Percentiles rank a stretch among this genome's conserved stretches.
These are phyloP conservation scores for Sebastes trivittatus DNA, from an alignment of 2,797 vertebrate species.

Conservation along the genomic window DNA sequence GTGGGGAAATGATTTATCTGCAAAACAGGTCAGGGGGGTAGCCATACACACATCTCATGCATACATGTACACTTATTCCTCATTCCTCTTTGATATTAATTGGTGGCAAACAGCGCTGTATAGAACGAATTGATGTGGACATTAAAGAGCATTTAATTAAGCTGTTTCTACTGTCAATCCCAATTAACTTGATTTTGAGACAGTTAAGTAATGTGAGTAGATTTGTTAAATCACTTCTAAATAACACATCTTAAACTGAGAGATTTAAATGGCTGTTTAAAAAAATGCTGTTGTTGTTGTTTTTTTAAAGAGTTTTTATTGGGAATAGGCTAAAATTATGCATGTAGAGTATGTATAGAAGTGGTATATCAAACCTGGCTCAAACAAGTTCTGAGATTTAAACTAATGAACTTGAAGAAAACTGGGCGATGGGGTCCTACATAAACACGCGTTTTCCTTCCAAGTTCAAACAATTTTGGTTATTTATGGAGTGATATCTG, in stretches of 20 bases:
- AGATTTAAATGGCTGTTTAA: background rate
- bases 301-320: no score
- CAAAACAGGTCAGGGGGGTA: background rate
- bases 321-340: background rate
- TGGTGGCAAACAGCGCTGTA: background rate
- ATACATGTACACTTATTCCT: background rate
- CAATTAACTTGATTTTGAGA: background rate
- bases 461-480: background rate
- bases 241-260: background rate
- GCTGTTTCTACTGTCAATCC: background rate
- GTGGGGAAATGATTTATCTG: background rate
- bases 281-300: background rate
- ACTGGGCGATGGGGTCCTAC: background rate
- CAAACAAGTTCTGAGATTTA: background rate
- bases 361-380: background rate
- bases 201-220: background rate
- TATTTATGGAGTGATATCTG: background rate
- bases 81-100: background rate
- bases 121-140: background rate
- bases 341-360: background rate
- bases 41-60: background rate
- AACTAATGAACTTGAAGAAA: background rate
- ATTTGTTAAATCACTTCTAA: background rate
- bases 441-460: no score
- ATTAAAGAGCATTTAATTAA: background rate